These are phyloP conservation scores for Cheilosia vulpina DNA, from an alignment of 2,888 invertebrate species.

Conservation along the genomic window DNA sequence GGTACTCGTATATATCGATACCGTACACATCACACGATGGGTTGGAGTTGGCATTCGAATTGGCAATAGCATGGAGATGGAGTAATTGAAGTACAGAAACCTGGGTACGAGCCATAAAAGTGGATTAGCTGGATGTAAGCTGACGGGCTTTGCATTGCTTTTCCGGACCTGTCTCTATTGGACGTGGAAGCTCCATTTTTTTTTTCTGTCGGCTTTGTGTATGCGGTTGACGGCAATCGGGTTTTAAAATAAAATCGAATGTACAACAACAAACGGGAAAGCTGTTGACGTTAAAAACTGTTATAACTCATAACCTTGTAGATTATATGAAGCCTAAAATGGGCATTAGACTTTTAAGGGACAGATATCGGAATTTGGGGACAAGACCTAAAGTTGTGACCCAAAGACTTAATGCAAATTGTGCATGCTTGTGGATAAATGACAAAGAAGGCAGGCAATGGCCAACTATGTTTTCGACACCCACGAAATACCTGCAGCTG, in stretches of 20 bases:
- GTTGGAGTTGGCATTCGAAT: conserved; percentile 1
- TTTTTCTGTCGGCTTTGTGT: conserved; percentile 1
- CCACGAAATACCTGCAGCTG: too few species aligned
- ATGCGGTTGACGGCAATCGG: conserved; percentile 8
- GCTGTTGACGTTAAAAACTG: neutral
- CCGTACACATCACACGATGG: neutral
- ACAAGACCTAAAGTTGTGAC: too few species aligned
- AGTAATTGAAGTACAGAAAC: conserved; percentile 35
- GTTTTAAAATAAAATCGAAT: neutral
- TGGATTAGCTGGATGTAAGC: conserved; percentile 59
- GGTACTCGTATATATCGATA: too few species aligned
- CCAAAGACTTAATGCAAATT: too few species aligned
- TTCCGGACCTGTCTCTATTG: conserved; percentile 15
- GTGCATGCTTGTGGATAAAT: too few species aligned
- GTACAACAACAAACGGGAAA: neutral
- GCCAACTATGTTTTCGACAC: too few species aligned
- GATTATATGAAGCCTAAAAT: too few species aligned
- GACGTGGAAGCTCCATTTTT: neutral
- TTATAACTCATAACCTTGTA: too few species aligned
- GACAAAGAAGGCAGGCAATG: too few species aligned
- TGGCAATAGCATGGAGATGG: conserved; percentile 14
- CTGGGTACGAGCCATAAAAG: conserved; percentile 37
- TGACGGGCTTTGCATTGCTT: conserved; percentile 24
- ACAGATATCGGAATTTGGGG: too few species aligned
- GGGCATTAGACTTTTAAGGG: too few species aligned